Conservation (phyloP, 2,797 vertebrate species). For the Dendrocincla tyrannina region DNA sequence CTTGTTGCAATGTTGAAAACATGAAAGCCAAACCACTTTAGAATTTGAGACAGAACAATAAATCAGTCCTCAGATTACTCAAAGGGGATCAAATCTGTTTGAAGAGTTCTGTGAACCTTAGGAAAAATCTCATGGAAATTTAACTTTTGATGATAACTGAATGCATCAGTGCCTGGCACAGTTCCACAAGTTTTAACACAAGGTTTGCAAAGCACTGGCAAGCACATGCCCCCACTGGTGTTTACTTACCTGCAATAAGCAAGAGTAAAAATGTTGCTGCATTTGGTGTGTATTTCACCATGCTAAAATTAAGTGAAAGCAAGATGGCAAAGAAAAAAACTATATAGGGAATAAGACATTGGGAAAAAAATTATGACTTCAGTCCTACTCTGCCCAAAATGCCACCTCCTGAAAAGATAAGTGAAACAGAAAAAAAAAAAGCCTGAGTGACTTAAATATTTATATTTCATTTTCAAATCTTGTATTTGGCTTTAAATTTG, state of each 20-base stretch:
- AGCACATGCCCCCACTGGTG: neutral
- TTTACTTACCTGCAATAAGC: neutral
- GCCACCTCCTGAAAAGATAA: neutral
- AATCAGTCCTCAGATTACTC: neutral
- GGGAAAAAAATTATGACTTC: neutral
- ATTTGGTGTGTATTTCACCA: neutral
- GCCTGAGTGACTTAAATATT: neutral
- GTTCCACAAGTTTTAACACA: neutral
- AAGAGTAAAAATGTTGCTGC: neutral
- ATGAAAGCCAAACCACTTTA: neutral
- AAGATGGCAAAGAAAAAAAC: neutral
- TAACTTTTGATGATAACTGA: neutral
- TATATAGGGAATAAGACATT: neutral
- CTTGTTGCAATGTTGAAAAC: neutral
- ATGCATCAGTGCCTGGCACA: neutral
- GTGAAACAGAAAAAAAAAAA: neutral
- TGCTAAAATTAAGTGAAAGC: neutral
- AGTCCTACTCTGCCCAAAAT: neutral
- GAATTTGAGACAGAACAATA: neutral
- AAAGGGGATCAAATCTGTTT: neutral
- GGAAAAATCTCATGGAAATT: slow-evolving; percentile 38
- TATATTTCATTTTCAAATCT: neutral
- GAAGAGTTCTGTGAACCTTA: neutral
- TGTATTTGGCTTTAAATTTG: neutral
- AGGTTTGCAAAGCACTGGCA: neutral